Evolutionary conservation across 2,113 vertebrate genomes (phyloP), one percentile per base, ranked within the genome.

Genomic region (Odocoileus virginianus): DNA sequence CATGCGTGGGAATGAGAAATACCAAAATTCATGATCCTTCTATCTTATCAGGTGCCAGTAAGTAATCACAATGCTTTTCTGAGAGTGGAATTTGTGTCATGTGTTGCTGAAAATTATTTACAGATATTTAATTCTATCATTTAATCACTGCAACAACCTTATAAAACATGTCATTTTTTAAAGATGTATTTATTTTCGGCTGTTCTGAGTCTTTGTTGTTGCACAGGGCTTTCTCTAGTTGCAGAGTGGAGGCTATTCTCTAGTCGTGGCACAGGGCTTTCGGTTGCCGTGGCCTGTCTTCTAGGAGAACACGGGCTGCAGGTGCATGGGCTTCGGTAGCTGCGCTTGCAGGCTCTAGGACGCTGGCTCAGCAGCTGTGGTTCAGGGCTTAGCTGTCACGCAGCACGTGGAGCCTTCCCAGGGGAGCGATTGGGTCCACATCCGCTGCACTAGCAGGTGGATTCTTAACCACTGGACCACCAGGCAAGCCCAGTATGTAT

Each of bases 221-320:
- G 71, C 12, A 13, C 0, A 43, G 71, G 36, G 3, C 23, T 76
- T 43, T 76, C 71, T 76, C 21, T 76, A 43, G 23, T 14, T 76
- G 36, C 40, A 76, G 23, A 27, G 40, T 76, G 23, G 36, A 43
- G 23, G 12, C 25, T 27, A 43, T 23, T 27, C 71, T 43, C 12
- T 23, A 13, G 12, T 0, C 27, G 40, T 27, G 71, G 1, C 7
- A 12, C 21, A 43, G 6, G 23, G 40, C 71, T 25, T 14, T 4
- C 40, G 1, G 0, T 14, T 76, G 25, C 12, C 0, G 0, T 7
- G 71, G 40, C 12, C 25, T 43, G 23, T 76, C 71, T 76, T 76
- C 36, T 27, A 6, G 3, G 36, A 23, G 11, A 76, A 14, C 23
- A 7, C 3, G 1, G 21, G 36, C 40, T 76, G n/a, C 40, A 76